These are phyloP conservation scores for Caerostris extrusa DNA, from an alignment of 1,140 invertebrate genomes.

Conservation along the genomic window DNA sequence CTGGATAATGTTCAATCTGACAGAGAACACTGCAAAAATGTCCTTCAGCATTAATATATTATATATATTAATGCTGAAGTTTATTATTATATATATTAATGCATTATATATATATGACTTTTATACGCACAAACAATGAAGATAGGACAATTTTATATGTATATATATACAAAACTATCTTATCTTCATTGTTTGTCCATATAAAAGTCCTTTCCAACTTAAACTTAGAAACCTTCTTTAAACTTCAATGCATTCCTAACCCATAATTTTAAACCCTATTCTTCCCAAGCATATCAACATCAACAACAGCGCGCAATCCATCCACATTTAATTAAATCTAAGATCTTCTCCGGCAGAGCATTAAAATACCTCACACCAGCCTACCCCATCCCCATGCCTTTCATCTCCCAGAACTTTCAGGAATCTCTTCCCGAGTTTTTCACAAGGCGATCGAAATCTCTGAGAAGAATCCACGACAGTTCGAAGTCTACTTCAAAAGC, in stretches of 20 bases:
- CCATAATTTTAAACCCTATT: background rate
- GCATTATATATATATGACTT: too few species aligned
- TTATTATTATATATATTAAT: too few species aligned
- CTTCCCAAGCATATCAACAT: background rate
- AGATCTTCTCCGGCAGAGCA: background rate
- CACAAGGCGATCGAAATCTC: background rate
- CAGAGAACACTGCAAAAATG: too few species aligned
- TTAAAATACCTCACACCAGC: slow-evolving; percentile 3
- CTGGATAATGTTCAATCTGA: too few species aligned
- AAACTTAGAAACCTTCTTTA: background rate
- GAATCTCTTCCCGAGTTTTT: background rate
- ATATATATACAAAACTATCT: too few species aligned
- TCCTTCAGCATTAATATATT: too few species aligned
- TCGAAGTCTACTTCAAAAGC: slow-evolving; percentile 12
- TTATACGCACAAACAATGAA: too few species aligned
- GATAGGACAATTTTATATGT: too few species aligned
- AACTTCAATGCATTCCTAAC: background rate
- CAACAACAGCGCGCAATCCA: background rate
- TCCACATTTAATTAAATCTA: slow-evolving; percentile 16
- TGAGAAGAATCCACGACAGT: background rate
- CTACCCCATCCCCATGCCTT: background rate
- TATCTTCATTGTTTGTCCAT: background rate
- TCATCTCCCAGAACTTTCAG: background rate
- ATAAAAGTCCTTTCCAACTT: too few species aligned
- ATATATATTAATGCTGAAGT: too few species aligned